Conservation (phyloP, 2,113 vertebrate species). For the Phrynosoma platyrhinos region DNA sequence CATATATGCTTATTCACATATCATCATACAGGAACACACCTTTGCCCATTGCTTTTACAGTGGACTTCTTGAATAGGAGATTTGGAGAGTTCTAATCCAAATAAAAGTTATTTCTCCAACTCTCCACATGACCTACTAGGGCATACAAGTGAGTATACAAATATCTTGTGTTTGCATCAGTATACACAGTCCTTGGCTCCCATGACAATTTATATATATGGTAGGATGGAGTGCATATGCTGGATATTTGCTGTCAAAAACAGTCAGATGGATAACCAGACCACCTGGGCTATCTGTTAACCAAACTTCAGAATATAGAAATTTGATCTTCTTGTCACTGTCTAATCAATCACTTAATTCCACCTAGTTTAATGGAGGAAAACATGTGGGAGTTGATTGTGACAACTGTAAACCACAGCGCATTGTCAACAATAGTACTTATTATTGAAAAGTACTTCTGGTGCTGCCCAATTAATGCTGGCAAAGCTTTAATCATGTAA, state of each 20-base stretch:
- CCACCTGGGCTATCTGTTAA: background rate
- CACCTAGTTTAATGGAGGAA: background rate
- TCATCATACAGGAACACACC: background rate
- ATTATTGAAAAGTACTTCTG: constrained; percentile 36
- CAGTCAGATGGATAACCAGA: background rate
- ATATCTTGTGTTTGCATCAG: background rate
- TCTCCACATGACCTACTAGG: too few relatives aligned
- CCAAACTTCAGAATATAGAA: background rate
- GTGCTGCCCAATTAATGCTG: constrained; percentile 34
- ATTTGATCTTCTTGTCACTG: background rate
- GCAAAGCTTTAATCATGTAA: constrained; percentile 45
- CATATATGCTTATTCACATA: background rate
- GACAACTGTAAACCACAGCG: background rate
- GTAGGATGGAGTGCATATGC: background rate
- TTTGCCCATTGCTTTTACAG: background rate
- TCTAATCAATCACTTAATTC: background rate
- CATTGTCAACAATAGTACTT: constrained; percentile 46
- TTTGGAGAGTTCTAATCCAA: too few relatives aligned
- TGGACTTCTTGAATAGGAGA: background rate
- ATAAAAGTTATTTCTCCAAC: too few relatives aligned
- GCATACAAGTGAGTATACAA: too few relatives aligned
- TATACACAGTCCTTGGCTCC: background rate
- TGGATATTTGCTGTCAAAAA: background rate
- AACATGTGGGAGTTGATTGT: constrained; percentile 16
- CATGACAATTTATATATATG: background rate